Percentiles rank a stretch among this genome's conserved stretches.
phyloP scores from a whole-genome alignment of 2,888 invertebrate genomes.

The Epicampocera succincta region DNA sequence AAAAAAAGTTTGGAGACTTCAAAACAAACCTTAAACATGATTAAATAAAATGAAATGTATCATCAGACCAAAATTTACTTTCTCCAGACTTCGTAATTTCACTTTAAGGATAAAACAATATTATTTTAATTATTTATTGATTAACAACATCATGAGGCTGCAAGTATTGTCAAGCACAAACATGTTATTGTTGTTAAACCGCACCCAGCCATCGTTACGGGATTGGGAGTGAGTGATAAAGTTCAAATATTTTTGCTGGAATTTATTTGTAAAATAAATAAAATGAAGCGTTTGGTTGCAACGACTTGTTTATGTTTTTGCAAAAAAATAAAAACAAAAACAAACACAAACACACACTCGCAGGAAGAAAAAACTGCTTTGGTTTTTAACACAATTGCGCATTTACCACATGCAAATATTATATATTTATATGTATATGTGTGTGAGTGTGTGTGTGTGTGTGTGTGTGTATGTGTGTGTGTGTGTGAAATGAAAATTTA shows the following conservation, averaged over 20 bases:
- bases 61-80: too few relatives aligned
- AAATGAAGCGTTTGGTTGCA: not conserved
- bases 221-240: not conserved
- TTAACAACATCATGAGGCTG: not conserved
- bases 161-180: not conserved
- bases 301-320: conserved; percentile 37
- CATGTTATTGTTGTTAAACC: conserved; percentile 12
- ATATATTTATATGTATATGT: not conserved
- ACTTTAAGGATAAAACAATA: too few relatives aligned
- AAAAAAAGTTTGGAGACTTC: not conserved
- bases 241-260: conserved; percentile 25
- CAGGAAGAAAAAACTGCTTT: conserved; percentile 31
- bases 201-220: not conserved
- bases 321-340: too few relatives aligned
- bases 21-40: not conserved
- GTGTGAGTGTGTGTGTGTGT: too few relatives aligned
- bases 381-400: conserved; percentile 2
- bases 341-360: not conserved
- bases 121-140: not conserved
- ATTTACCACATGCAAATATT: not conserved
- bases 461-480: too few relatives aligned
- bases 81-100: too few relatives aligned
- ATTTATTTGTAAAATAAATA: not conserved
- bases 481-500: not conserved
- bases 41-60: not conserved